Percentiles rank a stretch among this genome's conserved stretches.
Evolutionary conservation across 1,140 invertebrate species (phyloP).

Genomic region (Calephelis nemesis): DNA sequence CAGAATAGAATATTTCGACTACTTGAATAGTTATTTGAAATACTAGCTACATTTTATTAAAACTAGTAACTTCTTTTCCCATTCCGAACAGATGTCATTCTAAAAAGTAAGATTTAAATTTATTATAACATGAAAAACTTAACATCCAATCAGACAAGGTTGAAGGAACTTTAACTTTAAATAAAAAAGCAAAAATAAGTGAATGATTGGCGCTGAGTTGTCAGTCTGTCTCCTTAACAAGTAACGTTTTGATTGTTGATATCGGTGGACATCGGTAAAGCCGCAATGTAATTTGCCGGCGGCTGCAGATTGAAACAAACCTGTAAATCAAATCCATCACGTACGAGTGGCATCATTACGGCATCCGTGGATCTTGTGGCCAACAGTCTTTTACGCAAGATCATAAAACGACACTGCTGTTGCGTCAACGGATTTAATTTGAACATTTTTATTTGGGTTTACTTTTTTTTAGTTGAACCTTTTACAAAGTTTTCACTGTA

Average conservation of each 20-base stretch:
- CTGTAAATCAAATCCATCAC: conserved; percentile 71
- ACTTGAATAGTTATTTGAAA: too few relatives aligned
- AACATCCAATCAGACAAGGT: too few relatives aligned
- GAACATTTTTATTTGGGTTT: too few relatives aligned
- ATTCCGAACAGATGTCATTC: too few relatives aligned
- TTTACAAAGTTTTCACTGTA: too few relatives aligned
- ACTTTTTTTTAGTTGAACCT: too few relatives aligned
- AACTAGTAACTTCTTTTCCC: too few relatives aligned
- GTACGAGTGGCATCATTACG: conserved; percentile 59
- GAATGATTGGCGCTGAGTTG: neutral
- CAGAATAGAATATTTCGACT: too few relatives aligned
- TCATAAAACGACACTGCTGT: conserved; percentile 9
- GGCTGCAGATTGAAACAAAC: conserved; percentile 60
- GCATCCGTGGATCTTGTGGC: conserved; percentile 57
- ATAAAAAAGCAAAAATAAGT: neutral
- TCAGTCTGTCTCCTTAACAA: conserved; percentile 11
- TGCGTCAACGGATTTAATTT: conserved; percentile 1
- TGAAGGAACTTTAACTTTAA: too few relatives aligned
- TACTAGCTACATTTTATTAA: too few relatives aligned
- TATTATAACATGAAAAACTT: too few relatives aligned
- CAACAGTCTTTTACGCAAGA: conserved; percentile 39
- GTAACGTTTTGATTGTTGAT: conserved; percentile 23
- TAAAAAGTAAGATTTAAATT: too few relatives aligned
- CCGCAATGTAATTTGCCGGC: conserved; percentile 64
- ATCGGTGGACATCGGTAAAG: conserved; percentile 52